Evolutionary conservation across 2,797 vertebrate genomes (phyloP).

Genomic region (Triplophysa yarkandensis): DNA sequence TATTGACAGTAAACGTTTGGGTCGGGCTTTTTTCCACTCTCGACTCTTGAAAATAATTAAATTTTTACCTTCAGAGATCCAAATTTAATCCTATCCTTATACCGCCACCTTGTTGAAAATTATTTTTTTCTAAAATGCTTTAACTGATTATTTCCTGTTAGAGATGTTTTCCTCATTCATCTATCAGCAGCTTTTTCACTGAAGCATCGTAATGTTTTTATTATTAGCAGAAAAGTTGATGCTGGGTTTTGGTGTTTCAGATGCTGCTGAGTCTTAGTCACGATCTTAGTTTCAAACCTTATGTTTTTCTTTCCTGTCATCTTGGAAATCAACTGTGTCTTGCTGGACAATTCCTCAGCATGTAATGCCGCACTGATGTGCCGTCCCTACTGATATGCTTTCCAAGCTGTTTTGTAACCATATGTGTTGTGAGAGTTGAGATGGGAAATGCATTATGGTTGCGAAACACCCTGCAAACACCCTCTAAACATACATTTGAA

Average conservation of each 20-base stretch:
- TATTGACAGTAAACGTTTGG: neutral
- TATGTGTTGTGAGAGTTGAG: neutral
- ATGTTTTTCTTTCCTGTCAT: neutral
- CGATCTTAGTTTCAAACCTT: conserved; percentile 3
- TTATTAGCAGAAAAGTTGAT: neutral
- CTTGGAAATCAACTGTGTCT: neutral
- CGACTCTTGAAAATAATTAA: neutral
- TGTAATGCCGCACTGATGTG: neutral
- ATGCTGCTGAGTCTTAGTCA: neutral
- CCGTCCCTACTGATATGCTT: conserved; percentile 13
- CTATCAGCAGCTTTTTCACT: neutral
- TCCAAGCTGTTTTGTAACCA: conserved; percentile 4
- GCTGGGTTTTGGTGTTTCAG: neutral
- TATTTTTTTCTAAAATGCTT: neutral
- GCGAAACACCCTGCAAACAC: neutral
- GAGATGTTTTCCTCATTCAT: neutral
- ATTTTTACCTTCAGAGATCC: neutral
- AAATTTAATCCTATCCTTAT: neutral
- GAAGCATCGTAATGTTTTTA: neutral
- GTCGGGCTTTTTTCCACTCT: neutral
- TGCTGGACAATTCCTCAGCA: conserved; percentile 15
- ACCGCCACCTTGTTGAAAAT: neutral
- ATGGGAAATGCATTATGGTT: neutral
- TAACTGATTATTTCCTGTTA: neutral
- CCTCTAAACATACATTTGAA: conserved; percentile 20